phyloP scores from a whole-genome alignment of 2,113 vertebrate species.

The Carassius gibelio region DNA sequence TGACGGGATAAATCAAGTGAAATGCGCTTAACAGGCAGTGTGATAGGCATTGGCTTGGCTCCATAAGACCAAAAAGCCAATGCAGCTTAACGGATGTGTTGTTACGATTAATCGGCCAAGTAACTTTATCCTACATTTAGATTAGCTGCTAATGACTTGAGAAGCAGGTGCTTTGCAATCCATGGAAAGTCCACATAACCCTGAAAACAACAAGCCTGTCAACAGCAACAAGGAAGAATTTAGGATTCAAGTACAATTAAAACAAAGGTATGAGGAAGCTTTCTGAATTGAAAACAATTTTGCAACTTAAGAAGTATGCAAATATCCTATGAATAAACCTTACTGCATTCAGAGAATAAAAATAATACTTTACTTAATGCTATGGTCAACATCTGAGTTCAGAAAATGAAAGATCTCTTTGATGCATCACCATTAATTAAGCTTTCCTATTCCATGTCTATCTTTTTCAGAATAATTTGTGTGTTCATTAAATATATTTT shows the following conservation, averaged over 20 bases:
- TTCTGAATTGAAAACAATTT: not conserved
- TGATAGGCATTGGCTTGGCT: conserved; percentile 69
- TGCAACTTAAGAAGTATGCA: too few relatives aligned
- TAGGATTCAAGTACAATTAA: not conserved
- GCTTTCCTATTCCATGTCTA: not conserved
- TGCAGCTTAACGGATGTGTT: conserved; percentile 77
- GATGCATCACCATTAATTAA: not conserved
- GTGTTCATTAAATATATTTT: not conserved
- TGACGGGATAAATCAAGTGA: conserved; percentile 81
- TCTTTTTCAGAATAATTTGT: not conserved
- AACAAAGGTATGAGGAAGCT: conserved; percentile 10
- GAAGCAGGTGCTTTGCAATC: conserved; percentile 55
- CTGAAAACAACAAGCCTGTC: conserved; percentile 62
- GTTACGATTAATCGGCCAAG: conserved; percentile 74
- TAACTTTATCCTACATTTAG: conserved; percentile 78
- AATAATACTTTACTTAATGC: too few relatives aligned
- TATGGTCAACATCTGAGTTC: not conserved
- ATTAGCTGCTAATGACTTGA: conserved; percentile 75
- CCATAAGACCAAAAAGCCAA: conserved; percentile 80
- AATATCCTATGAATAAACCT: too few relatives aligned
- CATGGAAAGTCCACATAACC: conserved; percentile 63
- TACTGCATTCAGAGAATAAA: too few relatives aligned
- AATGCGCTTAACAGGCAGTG: conserved; percentile 79
- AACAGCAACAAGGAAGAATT: conserved; percentile 10
- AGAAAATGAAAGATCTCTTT: not conserved